A percentile compares a stretch with the other conserved stretches of the same genome.
Evolutionary conservation across 2,888 invertebrate species (phyloP).

Genomic region (Orthonevra nobilis): DNA sequence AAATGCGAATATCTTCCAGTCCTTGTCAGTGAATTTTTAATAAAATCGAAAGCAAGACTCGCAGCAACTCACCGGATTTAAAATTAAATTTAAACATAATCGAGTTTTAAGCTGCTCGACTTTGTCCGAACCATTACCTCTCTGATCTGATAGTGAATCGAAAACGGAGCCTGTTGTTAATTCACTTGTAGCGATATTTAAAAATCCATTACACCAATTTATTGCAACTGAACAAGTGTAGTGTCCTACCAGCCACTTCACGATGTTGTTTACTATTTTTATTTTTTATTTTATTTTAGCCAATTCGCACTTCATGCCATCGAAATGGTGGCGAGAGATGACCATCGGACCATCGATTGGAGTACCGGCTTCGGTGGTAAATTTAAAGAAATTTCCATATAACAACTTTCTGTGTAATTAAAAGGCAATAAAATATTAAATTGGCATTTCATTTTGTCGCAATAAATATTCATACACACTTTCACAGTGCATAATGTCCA

Average conservation of each 20-base stretch:
- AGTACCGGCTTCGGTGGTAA: slow-evolving; percentile 16
- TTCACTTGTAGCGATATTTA: slow-evolving; percentile 67
- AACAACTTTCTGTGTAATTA: slow-evolving; percentile 63
- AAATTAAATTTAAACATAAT: slow-evolving; percentile 55
- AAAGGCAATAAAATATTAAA: slow-evolving; percentile 68
- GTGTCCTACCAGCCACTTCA: slow-evolving; percentile 25
- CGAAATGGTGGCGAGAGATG: neutral
- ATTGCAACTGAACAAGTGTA: slow-evolving; percentile 57
- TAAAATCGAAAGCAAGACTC: slow-evolving; percentile 25
- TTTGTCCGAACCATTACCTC: no score
- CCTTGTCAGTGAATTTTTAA: neutral
- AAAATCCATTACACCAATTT: slow-evolving; percentile 67
- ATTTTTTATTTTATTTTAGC: slow-evolving; percentile 39
- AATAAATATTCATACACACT: slow-evolving; percentile 63
- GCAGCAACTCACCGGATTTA: slow-evolving; percentile 8
- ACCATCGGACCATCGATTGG: neutral
- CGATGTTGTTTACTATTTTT: neutral
- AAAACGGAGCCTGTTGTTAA: slow-evolving; percentile 49
- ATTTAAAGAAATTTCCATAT: slow-evolving; percentile 62
- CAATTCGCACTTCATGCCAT: slow-evolving; percentile 59
- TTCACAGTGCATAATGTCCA: slow-evolving; percentile 18
- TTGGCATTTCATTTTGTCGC: slow-evolving; percentile 60
- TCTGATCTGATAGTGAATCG: no score
- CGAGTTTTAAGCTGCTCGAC: slow-evolving; percentile 56
- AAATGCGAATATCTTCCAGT: neutral